Percentiles rank a stretch among this genome's conserved stretches.
These are phyloP conservation scores for Ceyx melanurus DNA, from an alignment of 2,113 vertebrate species.

Conservation along the genomic window DNA sequence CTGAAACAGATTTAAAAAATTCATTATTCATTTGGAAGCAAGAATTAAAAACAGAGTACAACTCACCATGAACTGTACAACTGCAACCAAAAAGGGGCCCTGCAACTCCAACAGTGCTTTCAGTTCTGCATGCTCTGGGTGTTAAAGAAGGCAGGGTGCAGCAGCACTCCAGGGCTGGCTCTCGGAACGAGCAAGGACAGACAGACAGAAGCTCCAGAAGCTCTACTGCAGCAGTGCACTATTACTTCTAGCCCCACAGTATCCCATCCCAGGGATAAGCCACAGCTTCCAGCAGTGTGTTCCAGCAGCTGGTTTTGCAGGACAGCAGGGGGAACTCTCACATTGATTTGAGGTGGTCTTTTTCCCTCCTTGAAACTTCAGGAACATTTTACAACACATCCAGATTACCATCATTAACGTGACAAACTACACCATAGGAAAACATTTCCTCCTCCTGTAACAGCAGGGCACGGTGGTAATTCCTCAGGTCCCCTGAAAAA, in stretches of 20 bases:
- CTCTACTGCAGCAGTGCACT: not conserved
- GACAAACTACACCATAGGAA: not conserved
- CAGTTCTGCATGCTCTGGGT: not conserved
- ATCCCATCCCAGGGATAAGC: not conserved
- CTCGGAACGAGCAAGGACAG: not conserved
- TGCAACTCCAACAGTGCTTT: conserved; percentile 13
- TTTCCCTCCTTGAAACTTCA: not conserved
- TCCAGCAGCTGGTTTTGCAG: not conserved
- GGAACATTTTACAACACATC: not conserved
- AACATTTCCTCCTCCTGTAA: not conserved
- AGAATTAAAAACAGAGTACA: conserved; percentile 22
- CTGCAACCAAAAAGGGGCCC: not conserved
- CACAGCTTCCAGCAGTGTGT: not conserved
- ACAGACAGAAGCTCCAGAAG: not conserved
- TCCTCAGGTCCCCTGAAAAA: not conserved
- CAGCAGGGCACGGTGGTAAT: too few relatives aligned
- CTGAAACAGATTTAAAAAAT: conserved; percentile 79
- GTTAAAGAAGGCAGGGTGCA: not conserved
- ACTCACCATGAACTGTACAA: not conserved
- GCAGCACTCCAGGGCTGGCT: not conserved
- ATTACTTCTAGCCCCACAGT: not conserved
- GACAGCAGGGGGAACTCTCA: conserved; percentile 78
- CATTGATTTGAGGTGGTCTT: conserved; percentile 4
- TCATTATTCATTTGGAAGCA: conserved; percentile 35
- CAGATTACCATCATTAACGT: not conserved